These are phyloP conservation scores for Diorhabda carinulata DNA, from an alignment of 1,140 invertebrate genomes.

Conservation along the genomic window DNA sequence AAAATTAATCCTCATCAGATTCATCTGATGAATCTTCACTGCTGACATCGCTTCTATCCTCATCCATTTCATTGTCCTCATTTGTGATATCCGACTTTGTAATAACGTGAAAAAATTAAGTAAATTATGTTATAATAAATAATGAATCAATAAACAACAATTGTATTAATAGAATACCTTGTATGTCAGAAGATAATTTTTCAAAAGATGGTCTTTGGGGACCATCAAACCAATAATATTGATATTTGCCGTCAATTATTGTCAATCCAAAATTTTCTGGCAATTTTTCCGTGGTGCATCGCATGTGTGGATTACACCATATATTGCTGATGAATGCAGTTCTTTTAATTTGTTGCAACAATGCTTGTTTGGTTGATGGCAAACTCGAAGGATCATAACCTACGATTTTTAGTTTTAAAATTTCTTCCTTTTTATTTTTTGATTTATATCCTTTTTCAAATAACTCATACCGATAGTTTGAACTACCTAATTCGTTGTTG, in stretches of 20 bases:
- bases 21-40: no score
- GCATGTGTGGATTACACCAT: slow-evolving; percentile 10
- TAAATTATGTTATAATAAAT: no score
- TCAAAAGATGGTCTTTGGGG: no score
- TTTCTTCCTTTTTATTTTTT: slow-evolving; percentile 9
- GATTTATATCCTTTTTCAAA: slow-evolving; percentile 10
- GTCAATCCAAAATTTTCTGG: slow-evolving; percentile 5
- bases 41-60: no score
- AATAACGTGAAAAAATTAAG: no score
- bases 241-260: slow-evolving; percentile 8
- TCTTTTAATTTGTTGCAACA: not conserved
- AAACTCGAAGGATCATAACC: slow-evolving; percentile 13
- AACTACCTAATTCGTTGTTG: slow-evolving; percentile 8
- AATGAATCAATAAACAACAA: no score
- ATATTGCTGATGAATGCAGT: not conserved
- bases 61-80: no score
- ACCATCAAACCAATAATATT: no score
- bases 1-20: no score
- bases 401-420: not conserved
- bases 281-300: slow-evolving; percentile 5
- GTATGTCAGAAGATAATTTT: no score
- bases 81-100: no score
- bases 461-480: slow-evolving; percentile 8
- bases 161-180: no score
- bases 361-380: slow-evolving; percentile 11